These are phyloP conservation scores for Dendroctonus ponderosae DNA, from an alignment of 1,140 invertebrate species.

Conservation along the genomic window DNA sequence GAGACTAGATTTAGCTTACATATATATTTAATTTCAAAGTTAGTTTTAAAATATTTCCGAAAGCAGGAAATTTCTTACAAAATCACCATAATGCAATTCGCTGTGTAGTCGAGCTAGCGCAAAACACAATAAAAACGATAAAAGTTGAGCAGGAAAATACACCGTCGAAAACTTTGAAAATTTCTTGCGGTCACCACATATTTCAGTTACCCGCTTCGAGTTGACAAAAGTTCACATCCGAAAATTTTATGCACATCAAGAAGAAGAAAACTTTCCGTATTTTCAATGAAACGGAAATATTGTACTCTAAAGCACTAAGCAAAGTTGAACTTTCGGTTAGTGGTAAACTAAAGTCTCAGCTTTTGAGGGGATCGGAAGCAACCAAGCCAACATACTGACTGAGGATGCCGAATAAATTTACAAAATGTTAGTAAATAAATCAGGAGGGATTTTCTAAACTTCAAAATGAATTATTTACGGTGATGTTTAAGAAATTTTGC, in stretches of 20 bases:
- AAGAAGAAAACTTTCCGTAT: constrained; percentile 1
- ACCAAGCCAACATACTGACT: too few relatives aligned
- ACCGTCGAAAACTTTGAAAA: not conserved
- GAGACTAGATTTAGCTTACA: too few relatives aligned
- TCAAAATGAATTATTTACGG: not conserved
- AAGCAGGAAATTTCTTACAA: too few relatives aligned
- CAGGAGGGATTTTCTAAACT: not conserved
- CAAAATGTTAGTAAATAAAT: not conserved
- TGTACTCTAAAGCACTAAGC: constrained; percentile 1
- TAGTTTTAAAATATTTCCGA: too few relatives aligned
- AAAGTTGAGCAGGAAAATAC: not conserved
- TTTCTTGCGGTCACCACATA: constrained; percentile 5
- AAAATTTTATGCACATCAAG: constrained; percentile 7
- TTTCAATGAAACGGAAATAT: constrained; percentile 8
- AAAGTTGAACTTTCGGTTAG: constrained; percentile 3
- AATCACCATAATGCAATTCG: not conserved
- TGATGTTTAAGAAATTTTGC: not conserved
- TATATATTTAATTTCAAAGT: too few relatives aligned
- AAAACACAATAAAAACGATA: constrained; percentile 1
- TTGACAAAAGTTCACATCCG: constrained; percentile 6
- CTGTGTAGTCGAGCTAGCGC: not conserved
- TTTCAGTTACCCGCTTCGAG: constrained; percentile 7
- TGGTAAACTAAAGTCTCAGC: not conserved
- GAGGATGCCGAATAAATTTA: not conserved
- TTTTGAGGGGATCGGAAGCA: too few relatives aligned